Evolutionary conservation across 1,140 invertebrate species (phyloP).

Genomic region (Orchestia grillus): DNA sequence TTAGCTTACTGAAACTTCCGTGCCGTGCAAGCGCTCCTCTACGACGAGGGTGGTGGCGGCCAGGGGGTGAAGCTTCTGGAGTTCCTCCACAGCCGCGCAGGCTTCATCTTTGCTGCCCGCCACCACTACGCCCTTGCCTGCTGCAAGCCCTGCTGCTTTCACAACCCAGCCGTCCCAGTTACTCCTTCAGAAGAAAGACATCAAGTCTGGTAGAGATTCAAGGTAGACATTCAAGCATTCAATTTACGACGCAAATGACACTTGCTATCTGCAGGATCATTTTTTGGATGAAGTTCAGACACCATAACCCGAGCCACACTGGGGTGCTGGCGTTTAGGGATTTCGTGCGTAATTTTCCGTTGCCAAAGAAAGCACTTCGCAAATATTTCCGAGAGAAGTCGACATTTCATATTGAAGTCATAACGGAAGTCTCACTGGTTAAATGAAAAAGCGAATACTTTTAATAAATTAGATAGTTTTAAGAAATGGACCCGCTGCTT

Average conservation of each 20-base stretch:
- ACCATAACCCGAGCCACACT: no score
- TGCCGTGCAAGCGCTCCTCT: slow-evolving; percentile 91
- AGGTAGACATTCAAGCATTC: not conserved
- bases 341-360: no score
- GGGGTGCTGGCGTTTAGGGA: no score
- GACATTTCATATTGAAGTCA: no score
- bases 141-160: slow-evolving; percentile 94
- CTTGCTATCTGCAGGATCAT: no score
- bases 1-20: slow-evolving; percentile 88
- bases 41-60: slow-evolving; percentile 76
- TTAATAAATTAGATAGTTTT: no score
- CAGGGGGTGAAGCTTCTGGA: slow-evolving; percentile 75
- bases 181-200: not conserved
- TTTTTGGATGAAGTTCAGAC: not conserved
- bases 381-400: no score
- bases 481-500: no score
- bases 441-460: no score
- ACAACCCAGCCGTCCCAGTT: slow-evolving; percentile 83
- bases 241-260: not conserved
- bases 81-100: slow-evolving; percentile 83
- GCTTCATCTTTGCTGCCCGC: slow-evolving; percentile 83
- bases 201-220: not conserved
- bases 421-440: no score
- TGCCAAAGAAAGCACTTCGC: no score
- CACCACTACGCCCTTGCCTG: slow-evolving; percentile 96